Evolutionary conservation across 2,888 invertebrate genomes (phyloP), one percentile per base, ranked within the genome.

Genomic region (Meiosimyza platycephala): DNA sequence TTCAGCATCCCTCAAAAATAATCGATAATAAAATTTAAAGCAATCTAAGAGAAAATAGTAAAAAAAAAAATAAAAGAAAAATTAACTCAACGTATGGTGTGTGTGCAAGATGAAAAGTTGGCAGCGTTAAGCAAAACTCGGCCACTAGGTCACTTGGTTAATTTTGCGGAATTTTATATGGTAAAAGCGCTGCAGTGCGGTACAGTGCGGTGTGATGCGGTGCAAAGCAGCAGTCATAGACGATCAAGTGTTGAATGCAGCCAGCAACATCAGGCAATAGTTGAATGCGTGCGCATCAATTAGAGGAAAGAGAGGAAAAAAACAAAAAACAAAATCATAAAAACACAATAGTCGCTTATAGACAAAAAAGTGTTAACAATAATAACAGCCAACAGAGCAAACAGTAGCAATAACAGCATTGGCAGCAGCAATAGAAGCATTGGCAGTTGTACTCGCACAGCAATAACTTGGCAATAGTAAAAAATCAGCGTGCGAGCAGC

Each of bases 111-210:
- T 60, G 59, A 60, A 60, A 33, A 60, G 28, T 60, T 60, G 59
- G 59, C 59, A 60, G 59, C 59, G 22, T 1, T 15, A 28, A 40
- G 4, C 40, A 28, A 60, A 60, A 60, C 59, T 60, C 59, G 59
- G 59, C 59, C 59, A 60, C 59, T 60, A 28, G 59, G 59, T 60
- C 59, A 60, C 59, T 60, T 60, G 59, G 59, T 13, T 60, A 60
- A 60, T 60, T 60, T 59, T 60, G 59, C 59, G 59, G 59, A 60
- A 60, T 60, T 60, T 60, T 28, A 28, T 60, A 60, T 60, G 59
- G 40, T 40, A 40, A 40, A 40, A 40, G 6, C 6, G 9, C 1
- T 40, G 9, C 40, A 40, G 9, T 40, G 40, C 40, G 40, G 40
- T 40, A 9, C 40, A 9, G 9, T 6, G 9, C 40, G 9, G 9